Evolutionary conservation across 2,888 invertebrate species (phyloP).

Genomic region (Ectemnius continuus): DNA sequence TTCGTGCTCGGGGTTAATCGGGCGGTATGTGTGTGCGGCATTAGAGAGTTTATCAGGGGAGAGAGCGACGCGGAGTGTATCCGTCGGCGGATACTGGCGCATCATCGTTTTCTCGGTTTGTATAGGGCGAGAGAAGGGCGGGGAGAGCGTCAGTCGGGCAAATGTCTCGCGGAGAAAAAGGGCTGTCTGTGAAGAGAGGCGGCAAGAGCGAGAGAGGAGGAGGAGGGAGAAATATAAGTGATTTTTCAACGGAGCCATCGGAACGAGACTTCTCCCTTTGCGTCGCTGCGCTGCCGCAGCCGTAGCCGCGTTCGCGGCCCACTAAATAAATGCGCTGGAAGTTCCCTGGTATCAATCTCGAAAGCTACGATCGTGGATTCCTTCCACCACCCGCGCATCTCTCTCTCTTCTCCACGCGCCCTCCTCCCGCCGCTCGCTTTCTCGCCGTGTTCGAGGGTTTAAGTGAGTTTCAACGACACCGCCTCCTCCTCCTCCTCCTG

Average conservation of each 20-base stretch:
- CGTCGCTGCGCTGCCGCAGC: too few species aligned
- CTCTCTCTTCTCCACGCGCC: too few species aligned
- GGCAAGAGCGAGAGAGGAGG: too few species aligned
- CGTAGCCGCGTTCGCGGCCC: conserved; percentile 40
- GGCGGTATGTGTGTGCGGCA: too few species aligned
- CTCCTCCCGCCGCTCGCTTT: too few species aligned
- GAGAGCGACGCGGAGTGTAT: too few species aligned
- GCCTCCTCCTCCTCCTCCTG: neutral
- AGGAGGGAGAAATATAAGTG: conserved; percentile 36
- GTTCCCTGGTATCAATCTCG: conserved; percentile 50
- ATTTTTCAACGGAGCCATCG: conserved; percentile 44
- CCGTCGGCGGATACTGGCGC: too few species aligned
- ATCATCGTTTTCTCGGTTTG: conserved; percentile 1
- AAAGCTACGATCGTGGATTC: conserved; percentile 32
- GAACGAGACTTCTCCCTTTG: conserved; percentile 23
- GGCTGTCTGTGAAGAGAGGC: too few species aligned
- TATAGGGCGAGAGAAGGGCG: conserved; percentile 32
- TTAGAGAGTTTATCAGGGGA: too few species aligned
- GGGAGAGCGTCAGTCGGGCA: conserved; percentile 21
- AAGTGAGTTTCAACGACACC: conserved; percentile 51
- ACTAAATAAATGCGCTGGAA: conserved; percentile 65
- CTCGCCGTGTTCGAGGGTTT: conserved; percentile 39
- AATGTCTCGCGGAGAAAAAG: conserved; percentile 37
- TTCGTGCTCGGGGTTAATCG: too few species aligned
- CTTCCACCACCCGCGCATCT: conserved; percentile 7